Conservation (phyloP, 2,888 invertebrate genomes). For the Lepidocyrtoides sp. region DNA sequence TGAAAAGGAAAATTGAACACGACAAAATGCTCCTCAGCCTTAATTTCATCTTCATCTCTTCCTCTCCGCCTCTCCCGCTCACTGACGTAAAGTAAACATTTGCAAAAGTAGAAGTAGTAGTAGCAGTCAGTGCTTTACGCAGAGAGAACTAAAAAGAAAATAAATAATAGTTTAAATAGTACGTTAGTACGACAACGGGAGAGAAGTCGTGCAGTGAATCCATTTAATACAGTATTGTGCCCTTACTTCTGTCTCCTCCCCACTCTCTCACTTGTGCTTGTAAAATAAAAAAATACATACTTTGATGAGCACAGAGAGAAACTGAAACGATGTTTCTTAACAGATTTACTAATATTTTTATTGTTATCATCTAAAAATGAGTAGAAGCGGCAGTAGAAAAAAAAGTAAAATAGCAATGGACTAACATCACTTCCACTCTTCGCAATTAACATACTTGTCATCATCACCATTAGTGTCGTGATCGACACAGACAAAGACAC, state of each 20-base stretch:
- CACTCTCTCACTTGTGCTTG: background rate
- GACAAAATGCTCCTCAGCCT: conserved; percentile 36
- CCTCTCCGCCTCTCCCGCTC: background rate
- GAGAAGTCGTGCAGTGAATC: conserved; percentile 19
- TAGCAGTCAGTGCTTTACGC: background rate
- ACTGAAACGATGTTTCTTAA: background rate
- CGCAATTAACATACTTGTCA: conserved; percentile 69
- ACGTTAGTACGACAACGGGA: background rate
- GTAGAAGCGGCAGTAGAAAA: background rate
- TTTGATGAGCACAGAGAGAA: background rate
- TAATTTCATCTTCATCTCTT: conserved; percentile 35
- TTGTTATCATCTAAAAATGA: conserved; percentile 28
- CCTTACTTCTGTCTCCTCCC: background rate
- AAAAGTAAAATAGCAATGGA: background rate
- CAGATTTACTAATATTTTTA: conserved; percentile 26
- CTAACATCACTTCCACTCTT: conserved; percentile 64
- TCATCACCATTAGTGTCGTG: conserved; percentile 36
- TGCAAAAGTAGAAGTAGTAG: conserved; percentile 28
- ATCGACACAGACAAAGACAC: conserved; percentile 13
- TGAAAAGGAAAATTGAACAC: conserved; percentile 72
- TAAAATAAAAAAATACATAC: background rate
- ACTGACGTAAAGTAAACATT: conserved; percentile 45
- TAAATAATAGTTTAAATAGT: background rate
- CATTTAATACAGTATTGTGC: background rate
- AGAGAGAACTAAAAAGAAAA: background rate